phyloP scores from a whole-genome alignment of 2,888 invertebrate species.

The Drosophila nigricruria region DNA sequence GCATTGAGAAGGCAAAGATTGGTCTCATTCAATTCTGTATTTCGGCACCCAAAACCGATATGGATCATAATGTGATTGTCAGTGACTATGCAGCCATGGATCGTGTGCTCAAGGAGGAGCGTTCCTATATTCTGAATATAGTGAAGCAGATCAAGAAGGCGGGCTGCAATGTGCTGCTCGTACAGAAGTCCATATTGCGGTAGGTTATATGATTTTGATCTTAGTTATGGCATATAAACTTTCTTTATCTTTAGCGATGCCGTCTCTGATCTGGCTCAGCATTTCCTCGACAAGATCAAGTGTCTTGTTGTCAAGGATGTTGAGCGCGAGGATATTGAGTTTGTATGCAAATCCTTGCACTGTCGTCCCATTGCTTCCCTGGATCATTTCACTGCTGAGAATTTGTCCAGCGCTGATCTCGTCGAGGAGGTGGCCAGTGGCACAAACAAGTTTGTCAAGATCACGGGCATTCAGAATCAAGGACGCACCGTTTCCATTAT shows the following conservation, averaged over 20 bases:
- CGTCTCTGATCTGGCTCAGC: conserved; percentile 97
- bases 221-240: neutral
- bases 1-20: conserved; percentile 98
- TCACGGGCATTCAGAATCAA: conserved; percentile 94
- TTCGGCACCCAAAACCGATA: conserved; percentile 99
- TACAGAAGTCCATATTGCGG: conserved; percentile 92
- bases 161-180: conserved; percentile 98
- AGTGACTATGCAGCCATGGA: conserved; percentile 99
- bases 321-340: conserved; percentile 99
- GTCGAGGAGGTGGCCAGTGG: conserved; percentile 97
- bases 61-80: conserved; percentile 98
- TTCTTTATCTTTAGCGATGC: conserved; percentile 90
- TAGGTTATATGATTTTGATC: conserved; percentile 74
- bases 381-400: conserved; percentile 98
- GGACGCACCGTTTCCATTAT: conserved; percentile 97
- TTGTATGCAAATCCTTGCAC: conserved; percentile 96
- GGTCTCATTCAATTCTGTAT: conserved; percentile 99
- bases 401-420: conserved; percentile 95
- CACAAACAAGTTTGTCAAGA: conserved; percentile 95
- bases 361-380: conserved; percentile 99
- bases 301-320: conserved; percentile 99
- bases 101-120: conserved; percentile 98
- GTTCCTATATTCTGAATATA: conserved; percentile 98
- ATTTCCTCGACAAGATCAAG: conserved; percentile 99
- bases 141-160: conserved; percentile 99